Percentiles rank a stretch among this genome's conserved stretches.
Evolutionary conservation across 1,140 invertebrate species (phyloP).

Genomic region (Leptinotarsa defecta): DNA sequence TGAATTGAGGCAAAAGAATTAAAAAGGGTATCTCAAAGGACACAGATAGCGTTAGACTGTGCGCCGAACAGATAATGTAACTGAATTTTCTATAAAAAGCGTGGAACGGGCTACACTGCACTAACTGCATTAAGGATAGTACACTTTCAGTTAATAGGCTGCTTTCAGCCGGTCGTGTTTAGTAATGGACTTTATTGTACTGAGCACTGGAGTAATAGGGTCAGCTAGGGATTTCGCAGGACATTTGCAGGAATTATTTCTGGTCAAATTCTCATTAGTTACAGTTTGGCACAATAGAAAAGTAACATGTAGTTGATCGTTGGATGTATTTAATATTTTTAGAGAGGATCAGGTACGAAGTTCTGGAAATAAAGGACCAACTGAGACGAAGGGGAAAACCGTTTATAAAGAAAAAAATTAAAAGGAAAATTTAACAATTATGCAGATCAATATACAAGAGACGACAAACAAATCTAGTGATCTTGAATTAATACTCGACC

Average conservation of each 20-base stretch:
- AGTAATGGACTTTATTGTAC: slow-evolving; percentile 54
- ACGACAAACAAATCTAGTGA: too few species aligned
- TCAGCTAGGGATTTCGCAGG: neutral
- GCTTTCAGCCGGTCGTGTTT: slow-evolving; percentile 49
- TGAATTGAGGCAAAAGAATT: neutral
- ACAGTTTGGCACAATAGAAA: too few species aligned
- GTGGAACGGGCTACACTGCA: slow-evolving; percentile 45
- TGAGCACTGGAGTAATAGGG: neutral
- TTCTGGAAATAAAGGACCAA: too few species aligned
- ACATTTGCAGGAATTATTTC: neutral
- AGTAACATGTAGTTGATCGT: too few species aligned
- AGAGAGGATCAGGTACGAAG: too few species aligned
- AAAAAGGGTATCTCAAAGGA: slow-evolving; percentile 3
- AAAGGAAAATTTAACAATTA: too few species aligned
- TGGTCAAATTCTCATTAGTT: neutral
- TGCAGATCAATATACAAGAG: too few species aligned
- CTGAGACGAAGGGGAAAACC: too few species aligned
- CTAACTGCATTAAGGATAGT: slow-evolving; percentile 54
- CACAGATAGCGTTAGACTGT: slow-evolving; percentile 34
- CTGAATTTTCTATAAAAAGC: slow-evolving; percentile 49
- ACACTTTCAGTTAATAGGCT: slow-evolving; percentile 55
- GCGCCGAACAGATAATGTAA: slow-evolving; percentile 45
- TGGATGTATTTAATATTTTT: too few species aligned
- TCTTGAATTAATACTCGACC: too few species aligned
- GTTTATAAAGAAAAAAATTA: too few species aligned